Evolutionary conservation across 2,888 invertebrate genomes (phyloP), one percentile per base, ranked within the genome.

Genomic region (Melieria omissa): DNA sequence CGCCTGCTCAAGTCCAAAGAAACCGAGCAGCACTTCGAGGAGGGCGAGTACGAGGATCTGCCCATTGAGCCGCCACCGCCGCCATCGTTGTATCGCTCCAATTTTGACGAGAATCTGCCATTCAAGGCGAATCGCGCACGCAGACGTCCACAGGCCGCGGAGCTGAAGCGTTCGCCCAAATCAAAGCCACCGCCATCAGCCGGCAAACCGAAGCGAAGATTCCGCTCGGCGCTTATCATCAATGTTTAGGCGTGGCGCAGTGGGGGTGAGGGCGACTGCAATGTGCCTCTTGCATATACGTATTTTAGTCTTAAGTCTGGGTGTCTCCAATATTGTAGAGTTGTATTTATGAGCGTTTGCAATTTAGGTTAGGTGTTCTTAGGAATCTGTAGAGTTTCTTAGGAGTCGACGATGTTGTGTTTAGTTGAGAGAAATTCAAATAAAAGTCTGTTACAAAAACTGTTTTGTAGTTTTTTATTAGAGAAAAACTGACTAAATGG

Each of bases 211-310:
- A 84, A 80, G 62, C 74, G 84, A 52, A 82, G 83, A 76, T 84
- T 79, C 72, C 81, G 84, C 69, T 84, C 84, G 61, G 84, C 84
- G 14, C 74, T 83, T 78, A 81, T 84, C 55, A 83, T 84, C 65
- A 83, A 79, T 76, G 84, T 83, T 61, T 82, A 58, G 78, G 45
- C 5, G n/a, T 14, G 16, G 14, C n/a, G 54, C 9, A 54, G 44
- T 42, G 29, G 29, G 29, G 29, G 29, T 29, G 29, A 29, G 29
- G 1, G 3, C 29, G 29, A 29, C 29, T 29, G 29, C 29, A 29
- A 29, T 29, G 29, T 29, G 29, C 29, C 29, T 29, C 29, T 29
- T 29, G 29, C 29, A 29, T 29, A 29, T 29, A 29, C 29, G 29
- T 29, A 29, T 29, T 29, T 29, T 29, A 29, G 29, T 29, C 29